Evolutionary conservation across 2,888 invertebrate species (phyloP), one percentile per base, ranked within the genome.

Genomic region (Melanchra persicariae): DNA sequence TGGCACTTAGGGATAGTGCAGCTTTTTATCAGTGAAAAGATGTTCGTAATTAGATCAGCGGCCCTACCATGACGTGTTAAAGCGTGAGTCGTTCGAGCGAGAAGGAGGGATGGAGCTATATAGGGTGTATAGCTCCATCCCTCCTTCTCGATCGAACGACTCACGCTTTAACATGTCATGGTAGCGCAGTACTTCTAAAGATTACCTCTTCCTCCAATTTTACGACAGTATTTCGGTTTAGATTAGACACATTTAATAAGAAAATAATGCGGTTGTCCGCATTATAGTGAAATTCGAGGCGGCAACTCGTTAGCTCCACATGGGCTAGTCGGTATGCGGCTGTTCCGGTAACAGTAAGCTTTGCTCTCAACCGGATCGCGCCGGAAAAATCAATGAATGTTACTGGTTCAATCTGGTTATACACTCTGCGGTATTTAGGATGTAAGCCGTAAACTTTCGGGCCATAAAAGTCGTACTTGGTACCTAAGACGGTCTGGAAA

Each of bases 331-430:
- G 12, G 8, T 45, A 75, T 62, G 26, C n/a, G n/a, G 19, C 22
- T 59, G 65, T 55, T 76, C 64, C 59, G 67, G 60, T 76, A 79
- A 76, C 68, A 74, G 58, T 76, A 62, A 37, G 24, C 34, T 73
- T 47, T 37, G 49, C 24, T 51, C n/a, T 22, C 12, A 67, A 71
- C 71, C 55, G 37, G 66, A 70, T 75, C 51, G 45, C 24, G 7
- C 70, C 57, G 63, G 67, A 67, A 69, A 74, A 69, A 76, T 74
- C 54, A 37, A 68, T 67, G 10, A 60, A 67, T 58, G 47, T 55
- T 45, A 80, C 70, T 49, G 57, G 72, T 79, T 59, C 10, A 47
- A 59, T 59, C 65, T 57, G 64, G 57, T 69, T 74, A 51, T 49
- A 66, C 60, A 60, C 24, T 62, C 51, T 58, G 49, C 47, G 26